Conservation (phyloP, 2,113 vertebrate genomes). For the Atrichornis clamosus region DNA sequence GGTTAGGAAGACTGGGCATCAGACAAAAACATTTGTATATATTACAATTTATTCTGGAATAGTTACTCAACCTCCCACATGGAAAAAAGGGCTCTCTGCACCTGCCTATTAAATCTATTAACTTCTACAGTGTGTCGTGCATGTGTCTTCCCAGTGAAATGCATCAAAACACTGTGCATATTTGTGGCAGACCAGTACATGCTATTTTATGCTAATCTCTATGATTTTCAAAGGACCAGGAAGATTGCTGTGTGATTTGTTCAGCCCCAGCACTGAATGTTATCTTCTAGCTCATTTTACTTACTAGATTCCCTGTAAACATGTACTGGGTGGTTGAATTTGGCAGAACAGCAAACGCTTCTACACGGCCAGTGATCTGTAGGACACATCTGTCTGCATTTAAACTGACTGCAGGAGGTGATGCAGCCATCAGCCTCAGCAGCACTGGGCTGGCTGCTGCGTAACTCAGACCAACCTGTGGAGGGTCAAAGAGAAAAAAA, state of each 20-base stretch:
- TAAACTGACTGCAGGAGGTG: slow-evolving; percentile 50
- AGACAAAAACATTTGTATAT: background rate
- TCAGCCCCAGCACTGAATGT: background rate
- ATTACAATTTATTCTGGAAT: background rate
- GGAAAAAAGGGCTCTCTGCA: background rate
- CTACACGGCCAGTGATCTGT: slow-evolving; percentile 42
- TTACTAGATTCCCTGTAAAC: slow-evolving; percentile 65
- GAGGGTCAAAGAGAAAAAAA: background rate
- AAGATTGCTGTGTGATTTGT: background rate
- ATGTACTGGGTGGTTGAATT: slow-evolving; percentile 27
- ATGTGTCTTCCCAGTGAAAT: background rate
- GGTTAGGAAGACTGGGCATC: background rate
- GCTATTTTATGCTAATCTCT: background rate
- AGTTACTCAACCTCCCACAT: background rate
- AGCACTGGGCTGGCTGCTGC: slow-evolving; percentile 1
- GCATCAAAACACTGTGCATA: background rate
- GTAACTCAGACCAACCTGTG: slow-evolving; percentile 17
- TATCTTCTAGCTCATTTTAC: background rate
- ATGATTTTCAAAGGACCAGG: background rate
- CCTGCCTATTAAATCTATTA: background rate
- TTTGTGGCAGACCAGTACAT: background rate
- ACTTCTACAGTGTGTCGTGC: background rate
- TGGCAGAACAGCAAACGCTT: slow-evolving; percentile 40
- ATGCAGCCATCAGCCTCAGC: slow-evolving; percentile 53
- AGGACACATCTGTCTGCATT: slow-evolving; percentile 44